Percentiles rank a stretch among this genome's conserved stretches.
Conservation (phyloP, 2,113 vertebrate species). For the Heterotis niloticus region DNA sequence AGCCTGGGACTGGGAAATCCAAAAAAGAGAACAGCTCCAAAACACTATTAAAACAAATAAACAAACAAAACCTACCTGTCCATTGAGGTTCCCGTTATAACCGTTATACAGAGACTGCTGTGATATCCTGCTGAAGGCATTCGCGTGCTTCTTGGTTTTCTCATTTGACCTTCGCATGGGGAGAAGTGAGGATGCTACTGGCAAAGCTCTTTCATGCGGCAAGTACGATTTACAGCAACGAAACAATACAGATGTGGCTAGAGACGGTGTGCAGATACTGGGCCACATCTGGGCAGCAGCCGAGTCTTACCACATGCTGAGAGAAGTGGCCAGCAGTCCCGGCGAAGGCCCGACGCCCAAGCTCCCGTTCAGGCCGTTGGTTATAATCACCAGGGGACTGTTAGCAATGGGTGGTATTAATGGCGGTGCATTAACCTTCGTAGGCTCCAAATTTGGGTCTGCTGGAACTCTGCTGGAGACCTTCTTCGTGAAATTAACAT, state of each 20-base stretch:
- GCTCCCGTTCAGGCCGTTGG: constrained; percentile 28
- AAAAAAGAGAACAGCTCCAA: too few species aligned
- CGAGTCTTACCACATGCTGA: constrained; percentile 63
- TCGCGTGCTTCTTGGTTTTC: constrained; percentile 63
- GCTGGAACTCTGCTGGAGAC: constrained; percentile 45
- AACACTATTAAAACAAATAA: too few species aligned
- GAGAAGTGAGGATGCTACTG: neutral
- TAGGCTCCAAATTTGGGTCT: constrained; percentile 45
- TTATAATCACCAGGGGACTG: constrained; percentile 42
- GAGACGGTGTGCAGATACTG: too few species aligned
- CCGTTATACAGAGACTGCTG: constrained; percentile 52
- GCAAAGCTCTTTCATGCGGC: neutral
- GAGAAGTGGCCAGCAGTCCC: constrained; percentile 22
- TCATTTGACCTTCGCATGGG: constrained; percentile 63
- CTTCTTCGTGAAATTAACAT: too few species aligned
- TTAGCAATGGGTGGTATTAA: constrained; percentile 59
- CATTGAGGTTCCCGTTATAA: constrained; percentile 48
- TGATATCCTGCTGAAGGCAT: constrained; percentile 50
- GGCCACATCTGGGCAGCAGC: neutral
- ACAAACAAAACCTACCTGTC: constrained; percentile 48
- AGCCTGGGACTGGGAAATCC: too few species aligned
- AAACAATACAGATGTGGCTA: too few species aligned
- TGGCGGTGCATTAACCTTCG: constrained; percentile 36
- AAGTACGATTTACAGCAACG: too few species aligned
- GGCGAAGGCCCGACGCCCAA: constrained; percentile 42